A percentile compares a stretch with the other conserved stretches of the same genome.
Conservation (phyloP, 2,797 vertebrate species). For the Columba guinea region DNA sequence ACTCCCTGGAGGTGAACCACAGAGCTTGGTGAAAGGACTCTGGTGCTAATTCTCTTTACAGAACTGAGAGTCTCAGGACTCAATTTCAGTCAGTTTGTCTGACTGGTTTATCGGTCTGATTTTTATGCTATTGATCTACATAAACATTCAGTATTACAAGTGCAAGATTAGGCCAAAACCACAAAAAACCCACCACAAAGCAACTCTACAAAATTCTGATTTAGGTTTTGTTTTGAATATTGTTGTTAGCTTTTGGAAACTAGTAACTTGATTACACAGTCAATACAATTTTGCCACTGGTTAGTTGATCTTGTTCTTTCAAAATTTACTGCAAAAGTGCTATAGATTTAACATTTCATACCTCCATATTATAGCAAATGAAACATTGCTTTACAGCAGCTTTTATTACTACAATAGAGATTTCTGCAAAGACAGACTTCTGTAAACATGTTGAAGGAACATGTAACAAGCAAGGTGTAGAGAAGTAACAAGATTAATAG, state of each 20-base stretch:
- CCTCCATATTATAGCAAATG: not conserved
- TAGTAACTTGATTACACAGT: not conserved
- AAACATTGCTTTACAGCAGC: not conserved
- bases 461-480: not conserved
- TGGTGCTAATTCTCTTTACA: not conserved
- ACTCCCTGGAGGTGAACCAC: fast-evolving
- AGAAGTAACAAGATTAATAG: not conserved
- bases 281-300: not conserved
- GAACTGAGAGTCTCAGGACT: not conserved
- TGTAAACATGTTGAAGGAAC: not conserved
- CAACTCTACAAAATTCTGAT: not conserved
- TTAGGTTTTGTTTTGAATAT: not conserved
- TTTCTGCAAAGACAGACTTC: not conserved
- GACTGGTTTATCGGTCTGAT: not conserved
- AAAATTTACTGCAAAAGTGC: not conserved
- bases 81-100: not conserved
- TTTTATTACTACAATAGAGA: not conserved
- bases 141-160: not conserved
- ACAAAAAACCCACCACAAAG: not conserved
- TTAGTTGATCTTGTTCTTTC: not conserved
- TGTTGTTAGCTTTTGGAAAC: not conserved
- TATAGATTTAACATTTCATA: not conserved
- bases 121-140: not conserved
- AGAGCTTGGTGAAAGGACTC: fast-evolving
- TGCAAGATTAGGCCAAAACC: not conserved